These are phyloP conservation scores for Pseudococcus longispinus DNA, from an alignment of 2,888 invertebrate genomes.

Conservation along the genomic window DNA sequence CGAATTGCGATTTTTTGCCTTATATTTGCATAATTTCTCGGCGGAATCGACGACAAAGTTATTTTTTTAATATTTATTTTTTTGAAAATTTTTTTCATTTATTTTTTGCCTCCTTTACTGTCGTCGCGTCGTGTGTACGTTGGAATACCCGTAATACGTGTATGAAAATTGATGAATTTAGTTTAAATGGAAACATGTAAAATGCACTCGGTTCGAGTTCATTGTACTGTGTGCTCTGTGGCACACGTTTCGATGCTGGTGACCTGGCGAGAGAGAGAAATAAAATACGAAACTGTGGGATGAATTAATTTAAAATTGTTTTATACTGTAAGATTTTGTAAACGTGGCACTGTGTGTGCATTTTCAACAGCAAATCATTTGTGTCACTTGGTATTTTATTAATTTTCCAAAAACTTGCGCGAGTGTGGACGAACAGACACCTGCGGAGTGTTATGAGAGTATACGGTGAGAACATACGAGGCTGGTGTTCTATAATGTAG, in stretches of 20 bases:
- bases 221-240: neutral
- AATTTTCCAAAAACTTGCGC: neutral
- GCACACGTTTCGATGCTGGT: neutral
- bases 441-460: neutral
- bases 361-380: slow-evolving; percentile 1
- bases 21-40: slow-evolving; percentile 22
- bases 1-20: slow-evolving; percentile 7
- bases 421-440: neutral
- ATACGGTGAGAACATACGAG: neutral
- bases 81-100: neutral
- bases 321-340: neutral
- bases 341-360: neutral
- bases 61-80: slow-evolving; percentile 7
- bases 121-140: neutral
- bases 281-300: neutral
- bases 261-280: neutral
- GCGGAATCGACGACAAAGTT: neutral
- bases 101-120: neutral
- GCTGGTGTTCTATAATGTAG: neutral
- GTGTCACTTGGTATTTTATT: slow-evolving; percentile 1
- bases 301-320: slow-evolving; percentile 1
- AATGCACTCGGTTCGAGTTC: neutral
- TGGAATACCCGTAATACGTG: neutral
- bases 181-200: neutral
- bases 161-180: slow-evolving; percentile 19